phyloP scores from a whole-genome alignment of 1,140 invertebrate genomes.

The Lordiphosa clarofinis region DNA sequence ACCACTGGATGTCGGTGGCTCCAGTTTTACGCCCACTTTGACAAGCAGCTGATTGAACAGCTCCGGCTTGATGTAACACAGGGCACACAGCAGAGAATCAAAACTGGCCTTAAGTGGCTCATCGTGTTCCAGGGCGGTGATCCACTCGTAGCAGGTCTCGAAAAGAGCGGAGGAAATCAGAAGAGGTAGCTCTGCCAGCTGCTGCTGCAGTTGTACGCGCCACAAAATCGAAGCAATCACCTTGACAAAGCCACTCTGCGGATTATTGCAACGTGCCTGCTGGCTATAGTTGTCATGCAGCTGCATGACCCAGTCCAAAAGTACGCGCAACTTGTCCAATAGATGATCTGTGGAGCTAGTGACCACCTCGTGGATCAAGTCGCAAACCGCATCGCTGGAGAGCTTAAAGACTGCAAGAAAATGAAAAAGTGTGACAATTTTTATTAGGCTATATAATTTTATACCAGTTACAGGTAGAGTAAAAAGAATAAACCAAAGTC shows the following conservation, averaged over 20 bases:
- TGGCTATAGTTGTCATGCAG: conserved; percentile 63
- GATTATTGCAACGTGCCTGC: conserved; percentile 69
- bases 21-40: conserved; percentile 85
- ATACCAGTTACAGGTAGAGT: too few relatives aligned
- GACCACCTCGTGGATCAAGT: conserved; percentile 89
- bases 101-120: conserved; percentile 87
- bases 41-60: conserved; percentile 87
- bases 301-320: conserved; percentile 74
- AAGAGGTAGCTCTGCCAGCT: conserved; percentile 83
- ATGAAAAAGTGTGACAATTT: too few relatives aligned
- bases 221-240: conserved; percentile 90
- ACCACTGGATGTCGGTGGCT: conserved; percentile 41
- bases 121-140: conserved; percentile 83
- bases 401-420: conserved; percentile 64
- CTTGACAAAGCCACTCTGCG: conserved; percentile 79
- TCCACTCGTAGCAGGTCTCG: conserved; percentile 89
- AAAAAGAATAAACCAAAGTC: too few relatives aligned
- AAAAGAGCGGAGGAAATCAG: conserved; percentile 86
- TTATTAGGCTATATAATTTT: too few relatives aligned
- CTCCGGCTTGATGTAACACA: conserved; percentile 90
- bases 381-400: conserved; percentile 86
- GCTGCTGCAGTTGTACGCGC: conserved; percentile 84
- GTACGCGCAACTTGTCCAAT: conserved; percentile 77
- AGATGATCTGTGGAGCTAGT: conserved; percentile 81
- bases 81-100: conserved; percentile 88